Base-by-base conservation (phyloP, 2,888 invertebrate genomes). In the Xanthia togata region DNA sequence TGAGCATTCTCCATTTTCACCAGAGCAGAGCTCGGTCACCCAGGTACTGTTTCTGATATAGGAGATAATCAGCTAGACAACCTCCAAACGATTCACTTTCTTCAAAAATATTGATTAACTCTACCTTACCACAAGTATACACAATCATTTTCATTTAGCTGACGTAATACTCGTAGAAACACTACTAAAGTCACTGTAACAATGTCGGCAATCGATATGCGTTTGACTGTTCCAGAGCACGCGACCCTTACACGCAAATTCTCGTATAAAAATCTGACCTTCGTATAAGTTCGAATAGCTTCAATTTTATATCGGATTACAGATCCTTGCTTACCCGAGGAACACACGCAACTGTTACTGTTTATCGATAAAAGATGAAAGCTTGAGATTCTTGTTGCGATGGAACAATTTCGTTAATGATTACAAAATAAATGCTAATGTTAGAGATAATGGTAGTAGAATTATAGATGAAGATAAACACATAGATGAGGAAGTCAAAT, bases 221-320 rank as follows among this genome's bases (percentile, higher is more conserved):
- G 80, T 85, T 77, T 74, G 79, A 85, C 81, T 81, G 87, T 60
- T 31, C 59, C 62, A 55, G 71, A 76, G 73, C 87, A 86, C 83
- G 89, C 87, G 23, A 85, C 59, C 41, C 44, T 55, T 75, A 79
- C 86, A 87, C 87, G 85, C 87, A 85, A 88, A 83, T 87, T 80
- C 67, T 67, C 31, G 65, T 81, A 82, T 80, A 84, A 79, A 83
- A 79, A 86, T 82, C 57, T 80, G 86, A 88, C 88, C 88, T 88
- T 88, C 78, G 55, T 79, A 81, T 63, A 70, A 76, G 76, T 85
- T 87, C 64, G 67, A 78, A 87, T 87, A 83, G 41, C 78, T 84
- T 75, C 59, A 64, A 79, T 88, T 77, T 77, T 78, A 79, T 44
- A 82, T 77, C 35, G 63, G 57, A 75, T 75, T 81, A 60, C 65